These are phyloP conservation scores for Falcaria lacertinaria DNA, from an alignment of 2,888 invertebrate species.

Conservation along the genomic window DNA sequence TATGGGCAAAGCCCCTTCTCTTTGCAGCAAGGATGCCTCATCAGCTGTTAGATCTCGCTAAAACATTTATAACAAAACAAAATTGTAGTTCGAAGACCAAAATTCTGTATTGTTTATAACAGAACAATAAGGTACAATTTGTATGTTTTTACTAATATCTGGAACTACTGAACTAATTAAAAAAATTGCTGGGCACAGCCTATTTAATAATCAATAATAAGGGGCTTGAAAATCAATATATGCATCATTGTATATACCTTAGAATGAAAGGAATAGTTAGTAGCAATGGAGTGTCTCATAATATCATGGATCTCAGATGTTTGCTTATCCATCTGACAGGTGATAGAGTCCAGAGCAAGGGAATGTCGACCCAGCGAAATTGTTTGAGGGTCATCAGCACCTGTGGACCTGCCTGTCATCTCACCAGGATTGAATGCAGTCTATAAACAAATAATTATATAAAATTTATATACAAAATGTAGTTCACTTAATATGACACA, in stretches of 20 bases:
- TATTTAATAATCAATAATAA: too few species aligned
- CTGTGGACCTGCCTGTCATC: constrained; percentile 69
- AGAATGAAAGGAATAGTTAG: constrained; percentile 61
- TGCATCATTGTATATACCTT: too few species aligned
- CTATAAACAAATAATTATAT: constrained; percentile 30
- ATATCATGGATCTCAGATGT: constrained; percentile 55
- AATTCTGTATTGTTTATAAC: too few species aligned
- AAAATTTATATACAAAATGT: not conserved
- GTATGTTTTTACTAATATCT: too few species aligned
- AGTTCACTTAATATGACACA: too few species aligned
- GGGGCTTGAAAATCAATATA: too few species aligned
- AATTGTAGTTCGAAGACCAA: not conserved
- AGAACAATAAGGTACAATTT: too few species aligned
- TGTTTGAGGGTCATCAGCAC: constrained; percentile 36
- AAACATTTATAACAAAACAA: constrained; percentile 18
- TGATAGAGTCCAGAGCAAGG: constrained; percentile 43
- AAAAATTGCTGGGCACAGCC: too few species aligned
- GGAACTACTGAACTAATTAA: too few species aligned
- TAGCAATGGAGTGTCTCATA: constrained; percentile 65
- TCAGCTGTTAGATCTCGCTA: constrained; percentile 67
- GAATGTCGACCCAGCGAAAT: constrained; percentile 42
- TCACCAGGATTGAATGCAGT: constrained; percentile 64
- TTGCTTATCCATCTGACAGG: constrained; percentile 57
- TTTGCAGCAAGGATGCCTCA: constrained; percentile 53
- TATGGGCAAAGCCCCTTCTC: constrained; percentile 58